These are phyloP conservation scores for Oreohelix idahoensis DNA, from an alignment of 1,140 invertebrate genomes.

Conservation along the genomic window DNA sequence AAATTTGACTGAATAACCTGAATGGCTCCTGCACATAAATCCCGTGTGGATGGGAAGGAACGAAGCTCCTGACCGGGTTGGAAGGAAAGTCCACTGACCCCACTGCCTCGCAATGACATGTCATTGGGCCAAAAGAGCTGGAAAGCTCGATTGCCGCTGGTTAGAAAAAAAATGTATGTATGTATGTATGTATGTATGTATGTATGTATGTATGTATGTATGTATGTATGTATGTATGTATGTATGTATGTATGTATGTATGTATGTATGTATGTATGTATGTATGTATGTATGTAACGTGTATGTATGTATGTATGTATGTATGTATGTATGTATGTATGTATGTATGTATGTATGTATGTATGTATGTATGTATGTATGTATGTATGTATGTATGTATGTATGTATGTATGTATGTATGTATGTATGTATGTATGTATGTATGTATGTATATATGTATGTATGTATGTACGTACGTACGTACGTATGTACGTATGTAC, in stretches of 20 bases:
- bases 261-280: constrained; percentile 27
- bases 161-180: too few relatives aligned
- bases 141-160: too few relatives aligned
- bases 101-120: too few relatives aligned
- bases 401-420: constrained; percentile 13
- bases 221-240: constrained; percentile 17
- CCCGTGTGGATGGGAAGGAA: too few relatives aligned
- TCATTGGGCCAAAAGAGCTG: too few relatives aligned
- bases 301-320: constrained; percentile 3
- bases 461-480: constrained; percentile 14
- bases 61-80: too few relatives aligned
- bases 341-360: constrained; percentile 33
- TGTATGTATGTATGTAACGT: too few relatives aligned
- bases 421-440: constrained; percentile 9
- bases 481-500: constrained; percentile 12
- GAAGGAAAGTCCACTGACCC: too few relatives aligned
- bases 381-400: constrained; percentile 13
- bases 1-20: too few relatives aligned
- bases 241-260: not conserved
- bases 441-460: constrained; percentile 15
- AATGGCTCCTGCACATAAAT: too few relatives aligned
- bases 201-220: constrained; percentile 22
- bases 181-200: not conserved
- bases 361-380: constrained; percentile 31
- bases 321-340: constrained; percentile 20